Conservation (phyloP, 35 echinoderm and acorn worm species). For the Lytechinus pictus region DNA sequence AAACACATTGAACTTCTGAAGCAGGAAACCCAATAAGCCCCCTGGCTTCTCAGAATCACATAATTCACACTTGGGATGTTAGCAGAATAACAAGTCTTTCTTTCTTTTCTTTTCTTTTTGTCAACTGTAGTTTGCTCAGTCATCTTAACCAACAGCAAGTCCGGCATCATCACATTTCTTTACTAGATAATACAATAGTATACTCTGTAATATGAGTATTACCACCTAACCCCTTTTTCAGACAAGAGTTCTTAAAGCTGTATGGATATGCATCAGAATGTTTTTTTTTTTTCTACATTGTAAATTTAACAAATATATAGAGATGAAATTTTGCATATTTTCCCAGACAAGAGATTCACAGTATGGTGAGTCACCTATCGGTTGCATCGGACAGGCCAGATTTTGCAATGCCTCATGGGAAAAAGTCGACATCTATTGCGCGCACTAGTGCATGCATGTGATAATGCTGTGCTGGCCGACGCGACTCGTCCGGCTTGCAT, state of each 20-base stretch:
- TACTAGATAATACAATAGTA: not conserved
- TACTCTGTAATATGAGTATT: not conserved
- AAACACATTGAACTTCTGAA: not conserved
- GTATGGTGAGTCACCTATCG: no score
- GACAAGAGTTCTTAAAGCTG: not conserved
- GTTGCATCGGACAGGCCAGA: no score
- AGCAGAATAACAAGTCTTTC: not conserved
- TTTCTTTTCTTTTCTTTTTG: not conserved
- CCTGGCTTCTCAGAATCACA: not conserved
- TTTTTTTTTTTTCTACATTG: no score
- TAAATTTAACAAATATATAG: no score
- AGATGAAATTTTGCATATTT: no score
- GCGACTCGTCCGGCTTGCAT: no score
- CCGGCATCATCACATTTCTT: not conserved
- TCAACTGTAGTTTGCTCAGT: not conserved
- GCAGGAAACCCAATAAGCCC: not conserved
- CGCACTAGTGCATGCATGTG: no score
- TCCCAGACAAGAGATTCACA: no score
- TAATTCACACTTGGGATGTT: not conserved
- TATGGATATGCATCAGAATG: not conserved
- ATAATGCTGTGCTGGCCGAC: no score
- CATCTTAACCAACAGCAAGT: not conserved
- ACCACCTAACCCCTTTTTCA: not conserved
- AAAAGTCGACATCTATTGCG: no score
- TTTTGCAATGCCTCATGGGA: no score